Conservation (phyloP, 2,888 invertebrate genomes). For the Drosophila cognata region DNA sequence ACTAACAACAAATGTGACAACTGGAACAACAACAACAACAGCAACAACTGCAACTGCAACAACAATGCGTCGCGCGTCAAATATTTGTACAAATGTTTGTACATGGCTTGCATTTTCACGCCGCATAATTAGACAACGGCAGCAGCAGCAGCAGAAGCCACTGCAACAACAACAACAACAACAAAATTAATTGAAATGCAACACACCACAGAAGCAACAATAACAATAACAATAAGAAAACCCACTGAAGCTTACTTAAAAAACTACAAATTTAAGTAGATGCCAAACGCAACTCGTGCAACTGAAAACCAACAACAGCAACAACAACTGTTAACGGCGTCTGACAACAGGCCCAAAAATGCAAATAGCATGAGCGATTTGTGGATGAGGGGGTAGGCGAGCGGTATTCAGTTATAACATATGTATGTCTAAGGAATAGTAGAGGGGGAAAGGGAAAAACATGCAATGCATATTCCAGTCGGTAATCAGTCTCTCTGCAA, state of each 20-base stretch:
- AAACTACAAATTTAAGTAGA: slow-evolving; percentile 67
- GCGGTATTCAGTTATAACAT: neutral
- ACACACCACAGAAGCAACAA: slow-evolving; percentile 34
- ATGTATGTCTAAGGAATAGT: neutral
- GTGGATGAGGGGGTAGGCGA: neutral
- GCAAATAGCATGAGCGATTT: slow-evolving; percentile 37
- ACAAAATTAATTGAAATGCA: slow-evolving; percentile 61
- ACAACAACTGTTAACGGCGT: slow-evolving; percentile 52
- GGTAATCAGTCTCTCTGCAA: slow-evolving; percentile 22
- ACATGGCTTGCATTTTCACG: slow-evolving; percentile 82
- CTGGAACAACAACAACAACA: slow-evolving; percentile 10
- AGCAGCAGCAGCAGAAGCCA: slow-evolving; percentile 18
- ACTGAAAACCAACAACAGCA: slow-evolving; percentile 28
- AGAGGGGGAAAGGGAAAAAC: slow-evolving; percentile 12
- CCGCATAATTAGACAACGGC: slow-evolving; percentile 77
- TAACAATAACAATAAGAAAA: slow-evolving; percentile 44
- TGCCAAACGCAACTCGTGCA: slow-evolving; percentile 59
- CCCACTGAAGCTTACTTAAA: slow-evolving; percentile 30
- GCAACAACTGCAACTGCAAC: slow-evolving; percentile 19
- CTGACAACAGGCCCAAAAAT: slow-evolving; percentile 35
- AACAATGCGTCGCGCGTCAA: slow-evolving; percentile 60
- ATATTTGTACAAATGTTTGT: slow-evolving; percentile 71
- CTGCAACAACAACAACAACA: slow-evolving; percentile 23
- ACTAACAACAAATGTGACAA: slow-evolving; percentile 14
- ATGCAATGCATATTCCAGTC: slow-evolving; percentile 59